These are phyloP conservation scores for Poeciliopsis turneri DNA, from an alignment of 2,797 vertebrate genomes.

Conservation along the genomic window DNA sequence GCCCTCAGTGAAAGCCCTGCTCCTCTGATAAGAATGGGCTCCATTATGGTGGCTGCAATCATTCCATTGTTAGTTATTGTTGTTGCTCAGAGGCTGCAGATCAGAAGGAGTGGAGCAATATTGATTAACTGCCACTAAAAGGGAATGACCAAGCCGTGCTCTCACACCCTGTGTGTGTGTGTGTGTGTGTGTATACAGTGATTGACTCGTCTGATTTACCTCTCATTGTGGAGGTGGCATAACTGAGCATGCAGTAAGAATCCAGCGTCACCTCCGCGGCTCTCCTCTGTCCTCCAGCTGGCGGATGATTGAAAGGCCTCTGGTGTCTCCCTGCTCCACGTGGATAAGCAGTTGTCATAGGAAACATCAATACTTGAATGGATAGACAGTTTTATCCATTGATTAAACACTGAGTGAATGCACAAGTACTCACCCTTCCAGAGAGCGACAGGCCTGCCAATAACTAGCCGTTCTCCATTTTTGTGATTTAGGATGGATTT, in stretches of 20 bases:
- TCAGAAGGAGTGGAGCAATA: conserved; percentile 64
- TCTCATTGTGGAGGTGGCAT: conserved; percentile 52
- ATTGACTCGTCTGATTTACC: conserved; percentile 57
- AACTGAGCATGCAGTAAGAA: conserved; percentile 64
- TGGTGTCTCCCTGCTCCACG: conserved; percentile 67
- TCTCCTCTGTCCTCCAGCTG: conserved; percentile 49
- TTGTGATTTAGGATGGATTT: conserved; percentile 77
- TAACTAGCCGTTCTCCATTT: conserved; percentile 64
- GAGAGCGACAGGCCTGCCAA: conserved; percentile 43
- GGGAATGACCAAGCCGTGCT: conserved; percentile 47
- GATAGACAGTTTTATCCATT: conserved; percentile 81
- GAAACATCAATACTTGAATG: conserved; percentile 78
- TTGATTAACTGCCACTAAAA: conserved; percentile 66
- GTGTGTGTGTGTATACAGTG: conserved; percentile 28
- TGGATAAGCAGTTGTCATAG: conserved; percentile 80
- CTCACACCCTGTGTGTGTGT: conserved; percentile 31
- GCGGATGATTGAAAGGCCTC: conserved; percentile 74
- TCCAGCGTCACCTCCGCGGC: conserved; percentile 48
- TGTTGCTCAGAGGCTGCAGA: conserved; percentile 64
- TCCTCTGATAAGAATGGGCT: conserved; percentile 34
- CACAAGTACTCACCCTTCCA: conserved; percentile 59
- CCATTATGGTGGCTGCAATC: conserved; percentile 58
- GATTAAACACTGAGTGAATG: conserved; percentile 82
- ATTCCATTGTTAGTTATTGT: conserved; percentile 60
- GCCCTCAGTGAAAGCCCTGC: not conserved